Conservation (phyloP, 2,888 invertebrate genomes). For the Ferrisia virgata region DNA sequence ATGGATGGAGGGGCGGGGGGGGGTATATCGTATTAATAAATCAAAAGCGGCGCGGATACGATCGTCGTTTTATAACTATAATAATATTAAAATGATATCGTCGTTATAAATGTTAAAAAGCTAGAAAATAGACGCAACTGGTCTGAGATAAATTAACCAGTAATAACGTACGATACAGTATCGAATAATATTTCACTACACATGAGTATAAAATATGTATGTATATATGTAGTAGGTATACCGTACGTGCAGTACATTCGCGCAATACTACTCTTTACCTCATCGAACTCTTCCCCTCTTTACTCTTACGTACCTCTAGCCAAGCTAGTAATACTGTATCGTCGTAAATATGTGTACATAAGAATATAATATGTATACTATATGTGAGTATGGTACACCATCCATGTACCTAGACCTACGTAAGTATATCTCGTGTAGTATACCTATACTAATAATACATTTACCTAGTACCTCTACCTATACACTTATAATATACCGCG, state of each 20-base stretch:
- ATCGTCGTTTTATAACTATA: background rate
- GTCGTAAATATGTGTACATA: too few species aligned
- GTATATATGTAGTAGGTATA: background rate
- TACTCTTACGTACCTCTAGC: too few species aligned
- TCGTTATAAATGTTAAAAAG: background rate
- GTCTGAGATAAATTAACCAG: constrained; percentile 20
- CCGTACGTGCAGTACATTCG: background rate
- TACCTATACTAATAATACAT: background rate
- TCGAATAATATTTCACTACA: background rate
- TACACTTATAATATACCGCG: background rate
- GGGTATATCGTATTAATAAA: background rate
- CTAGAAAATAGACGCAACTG: background rate
- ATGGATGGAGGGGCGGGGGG: background rate
- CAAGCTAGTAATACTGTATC: too few species aligned
- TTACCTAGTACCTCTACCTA: too few species aligned
- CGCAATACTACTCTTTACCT: too few species aligned
- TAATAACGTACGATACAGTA: background rate
- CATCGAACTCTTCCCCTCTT: too few species aligned
- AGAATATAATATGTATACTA: too few species aligned
- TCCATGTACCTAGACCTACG: background rate
- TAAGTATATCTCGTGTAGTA: background rate
- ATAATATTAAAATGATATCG: constrained; percentile 10
- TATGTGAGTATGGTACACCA: too few species aligned
- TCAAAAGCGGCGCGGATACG: background rate
- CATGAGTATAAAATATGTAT: background rate